These are phyloP conservation scores for Dissostichus mawsoni DNA, from an alignment of 2,113 vertebrate species.

Conservation along the genomic window DNA sequence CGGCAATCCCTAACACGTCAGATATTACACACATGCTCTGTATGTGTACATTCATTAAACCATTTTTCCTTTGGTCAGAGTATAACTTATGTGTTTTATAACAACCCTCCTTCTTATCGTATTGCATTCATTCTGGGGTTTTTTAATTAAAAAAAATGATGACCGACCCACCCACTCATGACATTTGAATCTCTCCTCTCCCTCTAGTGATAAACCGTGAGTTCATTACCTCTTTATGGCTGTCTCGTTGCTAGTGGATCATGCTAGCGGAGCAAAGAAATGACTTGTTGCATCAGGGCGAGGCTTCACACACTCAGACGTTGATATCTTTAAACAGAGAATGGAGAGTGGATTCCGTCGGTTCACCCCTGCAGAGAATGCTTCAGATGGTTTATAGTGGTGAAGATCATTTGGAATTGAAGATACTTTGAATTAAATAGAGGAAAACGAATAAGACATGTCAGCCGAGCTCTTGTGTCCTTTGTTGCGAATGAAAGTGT, in stretches of 20 bases:
- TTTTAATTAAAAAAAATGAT: slow-evolving; percentile 24
- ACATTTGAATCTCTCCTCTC: slow-evolving; percentile 25
- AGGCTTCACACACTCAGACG: not conserved
- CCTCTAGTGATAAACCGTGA: slow-evolving; percentile 22
- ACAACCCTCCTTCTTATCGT: not conserved
- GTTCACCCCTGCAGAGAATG: not conserved
- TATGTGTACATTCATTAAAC: slow-evolving; percentile 3
- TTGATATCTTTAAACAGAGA: not conserved
- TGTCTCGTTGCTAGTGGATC: slow-evolving; percentile 6
- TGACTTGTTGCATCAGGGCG: not conserved
- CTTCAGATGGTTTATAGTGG: not conserved
- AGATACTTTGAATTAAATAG: not conserved
- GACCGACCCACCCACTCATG: not conserved
- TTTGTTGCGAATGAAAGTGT: not conserved
- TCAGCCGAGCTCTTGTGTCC: not conserved
- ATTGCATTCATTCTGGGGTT: not conserved
- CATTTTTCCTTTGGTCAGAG: not conserved
- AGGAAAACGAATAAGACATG: not conserved
- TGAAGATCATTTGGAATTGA: slow-evolving; percentile 10
- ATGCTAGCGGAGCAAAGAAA: not conserved
- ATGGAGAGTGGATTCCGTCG: not conserved
- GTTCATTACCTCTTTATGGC: slow-evolving; percentile 14
- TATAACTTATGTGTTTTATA: not conserved
- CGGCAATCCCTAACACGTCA: not conserved
- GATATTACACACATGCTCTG: not conserved